Percentiles rank a stretch among this genome's conserved stretches.
Evolutionary conservation across 2,888 invertebrate genomes (phyloP).

Genomic region (Craniophora ligustri): DNA sequence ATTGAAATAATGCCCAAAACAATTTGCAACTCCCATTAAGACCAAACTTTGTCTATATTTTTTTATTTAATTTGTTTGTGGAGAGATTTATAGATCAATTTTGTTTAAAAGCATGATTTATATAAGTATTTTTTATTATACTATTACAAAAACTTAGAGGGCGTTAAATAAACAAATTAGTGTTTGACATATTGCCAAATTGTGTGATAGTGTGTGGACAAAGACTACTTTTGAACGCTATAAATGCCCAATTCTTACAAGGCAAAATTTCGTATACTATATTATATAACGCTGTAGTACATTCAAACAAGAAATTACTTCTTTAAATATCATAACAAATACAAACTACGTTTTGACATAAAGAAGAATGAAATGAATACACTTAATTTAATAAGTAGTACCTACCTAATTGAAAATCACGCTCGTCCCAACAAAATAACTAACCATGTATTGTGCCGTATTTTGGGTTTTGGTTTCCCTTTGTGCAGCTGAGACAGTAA

Average conservation of each 20-base stretch:
- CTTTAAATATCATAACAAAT: no score
- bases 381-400: no score
- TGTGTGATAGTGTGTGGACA: no score
- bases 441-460: conserved; percentile 16
- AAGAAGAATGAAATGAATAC: no score
- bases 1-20: conserved; percentile 68
- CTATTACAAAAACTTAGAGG: conserved; percentile 21
- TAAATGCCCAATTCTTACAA: no score
- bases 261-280: no score
- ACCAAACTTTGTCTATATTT: conserved; percentile 74
- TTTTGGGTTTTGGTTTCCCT: conserved; percentile 37
- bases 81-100: conserved; percentile 69
- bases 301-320: no score
- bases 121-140: conserved; percentile 40
- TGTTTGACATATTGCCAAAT: no score
- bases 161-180: conserved; percentile 13
- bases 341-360: no score
- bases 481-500: conserved; percentile 64
- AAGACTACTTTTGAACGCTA: no score
- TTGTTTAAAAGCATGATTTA: conserved; percentile 62
- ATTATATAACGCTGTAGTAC: no score
- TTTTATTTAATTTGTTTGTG: conserved; percentile 71
- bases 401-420: no score
- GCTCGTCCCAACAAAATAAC: conserved; percentile 6
- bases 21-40: conserved; percentile 76